Base-by-base conservation (phyloP, 1,140 invertebrate species). In the Caenorhabditis briggsae region DNA sequence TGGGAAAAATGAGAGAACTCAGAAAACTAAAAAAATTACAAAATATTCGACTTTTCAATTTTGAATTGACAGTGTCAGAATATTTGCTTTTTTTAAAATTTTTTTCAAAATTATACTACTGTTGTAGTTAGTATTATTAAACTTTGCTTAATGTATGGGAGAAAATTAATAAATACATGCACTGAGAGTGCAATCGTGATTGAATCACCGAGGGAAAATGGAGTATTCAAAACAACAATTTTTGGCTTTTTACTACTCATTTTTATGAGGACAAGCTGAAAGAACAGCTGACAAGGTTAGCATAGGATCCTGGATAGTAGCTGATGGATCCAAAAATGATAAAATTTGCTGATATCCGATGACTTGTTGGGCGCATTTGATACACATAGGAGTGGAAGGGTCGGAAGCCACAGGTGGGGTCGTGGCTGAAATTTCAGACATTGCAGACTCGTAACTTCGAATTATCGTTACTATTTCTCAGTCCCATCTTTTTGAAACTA, bases 301-400 rank as follows among this genome's bases (percentile, higher is more conserved):
- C 25, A 87, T 53, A 2, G 86, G 61, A 14, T 84, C 86, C 14
- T 56, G 53, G 14, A 61, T 20, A 18, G 74, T 23, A 5, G 82
- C 53, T 11, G 83, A 53, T 2, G 86, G 86, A 20, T 87, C 86
- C 2, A 87, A 50, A 48, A 85, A 48, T 14, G 82, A 55, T 74
- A 87, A 25, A n/a, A 87, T 83, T 56, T 87, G 86, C 50, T 87
- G 86, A 48, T 87, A 87, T 6, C 48, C 53, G 20, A 87, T 43
- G 1, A 64, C 86, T 58, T 87, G 86, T 48, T 87, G 86, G 16
- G 86, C 85, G 33, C 86, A 87, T 53, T 84, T 74, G 6, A 65
- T 7, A 56, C 86, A 87, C 33, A 87, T 87, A 33, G 83, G 33
- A 2, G 61, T 18, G 9, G 59, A 70, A 9, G 20, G 16, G 11